Evolutionary conservation across 2,888 invertebrate genomes (phyloP), one percentile per base, ranked within the genome.

Genomic region (Dioctria linearis): DNA sequence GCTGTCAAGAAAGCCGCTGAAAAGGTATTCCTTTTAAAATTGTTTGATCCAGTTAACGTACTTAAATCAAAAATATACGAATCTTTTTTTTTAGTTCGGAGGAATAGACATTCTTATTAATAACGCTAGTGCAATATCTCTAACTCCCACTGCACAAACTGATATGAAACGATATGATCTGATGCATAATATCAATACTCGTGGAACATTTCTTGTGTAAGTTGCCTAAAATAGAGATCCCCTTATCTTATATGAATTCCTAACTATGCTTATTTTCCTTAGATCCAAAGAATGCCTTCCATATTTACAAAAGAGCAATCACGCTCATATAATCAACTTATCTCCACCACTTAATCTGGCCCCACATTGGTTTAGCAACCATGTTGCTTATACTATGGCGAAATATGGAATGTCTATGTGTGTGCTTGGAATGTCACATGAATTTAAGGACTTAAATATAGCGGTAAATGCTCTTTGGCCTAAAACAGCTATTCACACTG

Each of bases 391-490:
- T 89, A 98, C 98, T 0, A 98, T 98, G 94, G 97, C 99, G 3
- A 99, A 99, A 88, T 99, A 97, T 88, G 98, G 98, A 39, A 98
- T 98, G 98, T 98, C 98, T 0, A 96, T 99, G 97, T 98, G 98
- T 88, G 98, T 96, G 2, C 90, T 99, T 11, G 98, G 99, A 13
- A 98, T 98, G 97, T 93, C 97, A n/a, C 95, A 95, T 83, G 99
- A 99, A 90, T 95, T 98, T 86, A 93, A 92, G 85, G 91, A 92
- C 0, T 92, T 92, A 84, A 94, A 94, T 81, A 94, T 99, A 83
- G 97, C 95, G 13, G 98, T 98, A 9, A 99, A 99, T 90, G 97
- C 98, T 0, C 91, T 99, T 0, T 99, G 99, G 99, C 99, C 99
- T 0, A 93, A 92, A 87, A 98, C 98, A 84, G 97, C 95, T 6